These are phyloP conservation scores for Ephydatia muelleri DNA, from an alignment of 37 sponge, comb jelly and placozoan genomes.

Conservation along the genomic window DNA sequence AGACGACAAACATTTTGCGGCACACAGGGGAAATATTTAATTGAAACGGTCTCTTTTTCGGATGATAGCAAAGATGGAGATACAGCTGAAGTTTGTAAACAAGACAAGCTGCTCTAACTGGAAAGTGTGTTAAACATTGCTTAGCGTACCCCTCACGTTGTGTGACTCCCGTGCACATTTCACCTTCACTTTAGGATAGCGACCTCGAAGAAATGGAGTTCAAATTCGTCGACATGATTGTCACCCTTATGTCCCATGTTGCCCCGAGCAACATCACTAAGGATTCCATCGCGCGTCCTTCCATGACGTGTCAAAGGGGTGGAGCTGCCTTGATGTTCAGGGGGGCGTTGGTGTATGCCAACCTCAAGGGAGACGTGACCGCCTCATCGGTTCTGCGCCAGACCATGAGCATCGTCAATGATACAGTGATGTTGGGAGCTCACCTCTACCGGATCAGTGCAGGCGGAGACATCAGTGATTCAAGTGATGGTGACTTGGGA, in stretches of 20 bases:
- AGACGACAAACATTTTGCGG: not conserved
- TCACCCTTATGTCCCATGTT: not conserved
- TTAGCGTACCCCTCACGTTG: no score
- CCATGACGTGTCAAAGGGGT: not conserved
- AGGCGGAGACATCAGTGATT: not conserved
- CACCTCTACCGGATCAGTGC: not conserved
- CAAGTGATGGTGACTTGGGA: not conserved
- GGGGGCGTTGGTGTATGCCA: not conserved
- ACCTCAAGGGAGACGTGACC: not conserved
- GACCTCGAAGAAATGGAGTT: not conserved
- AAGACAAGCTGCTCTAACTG: not conserved
- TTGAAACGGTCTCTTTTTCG: not conserved
- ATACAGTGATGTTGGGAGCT: not conserved
- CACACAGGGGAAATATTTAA: no score
- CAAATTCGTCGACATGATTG: not conserved
- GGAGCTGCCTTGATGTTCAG: not conserved
- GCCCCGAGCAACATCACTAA: not conserved
- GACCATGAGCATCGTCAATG: not conserved
- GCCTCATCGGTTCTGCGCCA: not conserved
- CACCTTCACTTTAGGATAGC: not conserved
- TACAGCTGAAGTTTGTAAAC: not conserved
- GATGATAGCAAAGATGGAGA: not conserved
- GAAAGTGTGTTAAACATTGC: not conserved
- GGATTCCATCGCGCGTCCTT: not conserved
- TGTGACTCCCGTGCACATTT: no score